Evolutionary conservation across 2,888 invertebrate genomes (phyloP), one percentile per base, ranked within the genome.

Genomic region (Fragum whitleyi): DNA sequence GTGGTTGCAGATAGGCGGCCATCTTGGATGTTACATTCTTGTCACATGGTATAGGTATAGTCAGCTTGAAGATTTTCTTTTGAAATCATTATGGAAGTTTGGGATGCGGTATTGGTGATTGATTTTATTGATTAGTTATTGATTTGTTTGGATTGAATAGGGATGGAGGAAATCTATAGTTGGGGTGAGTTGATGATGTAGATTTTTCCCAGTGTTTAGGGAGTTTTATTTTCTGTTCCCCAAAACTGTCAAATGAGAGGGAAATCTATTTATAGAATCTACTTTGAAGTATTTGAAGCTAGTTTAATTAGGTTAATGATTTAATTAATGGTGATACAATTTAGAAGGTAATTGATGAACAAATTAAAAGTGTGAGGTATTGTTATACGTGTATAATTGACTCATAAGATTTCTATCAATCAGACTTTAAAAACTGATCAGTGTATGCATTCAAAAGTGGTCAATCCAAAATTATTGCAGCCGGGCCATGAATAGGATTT

Each of bases 1-100:
- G 61, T 70, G 73, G 73, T 62, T 57, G 80, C 75, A 65, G 69
- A 65, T 39, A 75, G 80, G 55, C 81, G 42, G 81, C 77, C 81
- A 81, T 81, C 59, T 80, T 80, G 72, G 68, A 75, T 69, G 51
- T 21, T 36, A 36, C 28, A 32, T 28, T 21, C 51, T 29, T 69
- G 69, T 69, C 65, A 65, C 65, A 65, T 65, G 65, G 32, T 39
- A 2, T 39, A 23, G 16, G 2, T n/a, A 36, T 53, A 1, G n/a
- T 69, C 23, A 53, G n/a, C 53, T n/a, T 69, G 69, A n/a, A 51
- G 47, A 2, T 26, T 53, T 51, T 23, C 29, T 42, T 28, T 69
- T 53, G n/a, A 53, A n/a, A 53, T n/a, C 14, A 53, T 32, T 28
- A 69, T 69, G 69, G 69, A 53, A 14, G 51, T 53, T 53, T 47